These are phyloP conservation scores for Drosophila setosimentum DNA, from an alignment of 2,888 invertebrate species.

Conservation along the genomic window DNA sequence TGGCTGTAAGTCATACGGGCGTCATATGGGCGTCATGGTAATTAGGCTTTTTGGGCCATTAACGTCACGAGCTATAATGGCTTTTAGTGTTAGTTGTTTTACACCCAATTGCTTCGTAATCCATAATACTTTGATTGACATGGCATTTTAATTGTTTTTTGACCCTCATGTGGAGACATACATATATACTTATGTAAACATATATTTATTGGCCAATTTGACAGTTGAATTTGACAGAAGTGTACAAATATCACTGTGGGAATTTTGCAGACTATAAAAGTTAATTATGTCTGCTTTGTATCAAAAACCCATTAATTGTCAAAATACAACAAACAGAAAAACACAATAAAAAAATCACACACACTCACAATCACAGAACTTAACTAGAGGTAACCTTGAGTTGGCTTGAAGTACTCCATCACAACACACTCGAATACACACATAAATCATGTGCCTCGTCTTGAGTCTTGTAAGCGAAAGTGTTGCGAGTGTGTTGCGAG, in stretches of 20 bases:
- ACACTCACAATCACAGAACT: conserved; percentile 40
- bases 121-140: conserved; percentile 69
- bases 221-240: conserved; percentile 54
- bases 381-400: conserved; percentile 58
- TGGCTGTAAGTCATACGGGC: conserved; percentile 25
- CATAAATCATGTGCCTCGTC: conserved; percentile 66
- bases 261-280: conserved; percentile 52
- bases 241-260: conserved; percentile 58
- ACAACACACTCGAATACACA: conserved; percentile 36
- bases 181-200: neutral
- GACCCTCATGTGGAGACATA: conserved; percentile 51
- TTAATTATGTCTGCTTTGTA: conserved; percentile 67
- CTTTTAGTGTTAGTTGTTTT: conserved; percentile 31
- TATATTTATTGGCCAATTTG: conserved; percentile 42
- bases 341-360: conserved; percentile 23
- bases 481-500: conserved; percentile 57
- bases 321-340: conserved; percentile 21
- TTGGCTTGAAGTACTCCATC: conserved; percentile 52
- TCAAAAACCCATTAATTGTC: conserved; percentile 72
- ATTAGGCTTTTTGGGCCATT: conserved; percentile 52
- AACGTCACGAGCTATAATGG: conserved; percentile 21
- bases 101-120: conserved; percentile 40
- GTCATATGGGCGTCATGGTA: conserved; percentile 47
- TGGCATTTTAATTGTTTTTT: conserved; percentile 69
- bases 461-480: conserved; percentile 67